phyloP scores from a whole-genome alignment of 2,113 vertebrate species.

The Aix galericulata region DNA sequence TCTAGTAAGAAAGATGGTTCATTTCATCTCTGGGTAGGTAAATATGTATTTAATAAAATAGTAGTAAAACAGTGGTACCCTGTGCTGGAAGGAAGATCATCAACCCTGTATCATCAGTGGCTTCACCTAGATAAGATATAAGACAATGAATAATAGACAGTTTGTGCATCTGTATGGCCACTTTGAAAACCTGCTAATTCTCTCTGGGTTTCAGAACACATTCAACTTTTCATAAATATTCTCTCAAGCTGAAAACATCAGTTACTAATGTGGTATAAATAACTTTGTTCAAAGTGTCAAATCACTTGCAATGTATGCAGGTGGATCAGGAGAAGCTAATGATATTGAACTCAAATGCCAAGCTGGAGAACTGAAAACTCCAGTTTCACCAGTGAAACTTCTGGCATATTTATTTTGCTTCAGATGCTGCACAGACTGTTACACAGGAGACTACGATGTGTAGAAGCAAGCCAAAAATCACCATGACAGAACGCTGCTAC shows the following conservation, averaged over 20 bases:
- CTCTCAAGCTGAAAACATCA: background rate
- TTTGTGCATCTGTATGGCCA: background rate
- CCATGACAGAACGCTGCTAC: background rate
- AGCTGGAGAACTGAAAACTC: background rate
- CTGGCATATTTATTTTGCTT: background rate
- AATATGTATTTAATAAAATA: background rate
- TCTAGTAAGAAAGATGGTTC: background rate
- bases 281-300: background rate
- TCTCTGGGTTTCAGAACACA: background rate
- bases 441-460: background rate
- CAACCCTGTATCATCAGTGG: background rate
- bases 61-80: fast-evolving
- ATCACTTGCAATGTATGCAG: background rate
- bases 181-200: background rate
- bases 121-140: background rate
- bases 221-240: background rate
- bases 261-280: background rate
- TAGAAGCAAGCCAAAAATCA: background rate
- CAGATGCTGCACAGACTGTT: background rate
- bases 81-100: background rate
- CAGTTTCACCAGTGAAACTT: background rate
- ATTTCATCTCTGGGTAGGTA: background rate
- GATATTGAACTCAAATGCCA: background rate
- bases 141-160: background rate
- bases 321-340: background rate